phyloP scores from a whole-genome alignment of 2,888 invertebrate species.

The Cotesia congregata region DNA sequence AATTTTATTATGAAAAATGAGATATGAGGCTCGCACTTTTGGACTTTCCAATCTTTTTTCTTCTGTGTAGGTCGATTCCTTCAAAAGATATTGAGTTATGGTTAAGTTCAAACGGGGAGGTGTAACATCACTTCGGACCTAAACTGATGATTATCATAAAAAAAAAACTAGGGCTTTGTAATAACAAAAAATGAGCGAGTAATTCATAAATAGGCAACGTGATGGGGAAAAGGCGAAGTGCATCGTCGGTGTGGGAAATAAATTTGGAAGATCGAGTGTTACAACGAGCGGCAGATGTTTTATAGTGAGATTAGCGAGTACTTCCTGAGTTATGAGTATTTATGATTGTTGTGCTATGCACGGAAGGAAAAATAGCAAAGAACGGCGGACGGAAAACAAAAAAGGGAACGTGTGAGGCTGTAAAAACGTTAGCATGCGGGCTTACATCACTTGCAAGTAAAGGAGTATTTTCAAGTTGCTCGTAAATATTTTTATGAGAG shows the following conservation, averaged over 20 bases:
- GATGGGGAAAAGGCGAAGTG: not conserved
- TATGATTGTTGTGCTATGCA: constrained; percentile 9
- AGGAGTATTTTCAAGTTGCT: constrained; percentile 7
- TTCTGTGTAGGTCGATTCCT: no score
- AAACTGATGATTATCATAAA: no score
- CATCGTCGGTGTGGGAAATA: constrained; percentile 25
- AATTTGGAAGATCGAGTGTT: constrained; percentile 34
- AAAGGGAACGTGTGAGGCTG: constrained; percentile 2
- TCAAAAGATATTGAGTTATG: no score
- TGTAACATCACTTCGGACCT: no score
- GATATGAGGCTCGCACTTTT: no score
- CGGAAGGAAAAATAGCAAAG: not conserved
- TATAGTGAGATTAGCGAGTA: constrained; percentile 9
- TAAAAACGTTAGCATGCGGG: constrained; percentile 17
- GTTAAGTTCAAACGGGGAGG: no score
- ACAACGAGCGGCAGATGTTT: constrained; percentile 20
- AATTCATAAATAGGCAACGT: constrained; percentile 13
- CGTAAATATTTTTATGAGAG: constrained; percentile 33
- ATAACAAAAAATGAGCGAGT: not conserved
- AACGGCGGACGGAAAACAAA: not conserved
- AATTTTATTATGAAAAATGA: no score
- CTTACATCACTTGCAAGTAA: constrained; percentile 26
- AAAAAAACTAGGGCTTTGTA: no score
- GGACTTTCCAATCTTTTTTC: no score
- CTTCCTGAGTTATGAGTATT: constrained; percentile 12